Evolutionary conservation across 1,140 invertebrate genomes (phyloP).

Genomic region (Notospermus geniculatus): DNA sequence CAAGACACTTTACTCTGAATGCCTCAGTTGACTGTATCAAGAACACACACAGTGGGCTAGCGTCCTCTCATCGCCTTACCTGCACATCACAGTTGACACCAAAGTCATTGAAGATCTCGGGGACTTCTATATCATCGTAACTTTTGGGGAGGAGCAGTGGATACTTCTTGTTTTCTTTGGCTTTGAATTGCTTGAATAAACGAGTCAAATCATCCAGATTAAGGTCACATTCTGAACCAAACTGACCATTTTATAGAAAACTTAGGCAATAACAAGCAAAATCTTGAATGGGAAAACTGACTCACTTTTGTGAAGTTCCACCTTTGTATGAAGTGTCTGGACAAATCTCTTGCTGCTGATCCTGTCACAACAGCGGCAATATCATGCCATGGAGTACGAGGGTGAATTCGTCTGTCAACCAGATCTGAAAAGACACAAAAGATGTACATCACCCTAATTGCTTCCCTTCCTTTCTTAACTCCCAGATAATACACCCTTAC

Average conservation of each 20-base stretch:
- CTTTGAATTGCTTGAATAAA: slow-evolving; percentile 55
- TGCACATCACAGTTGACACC: slow-evolving; percentile 44
- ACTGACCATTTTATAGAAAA: no score
- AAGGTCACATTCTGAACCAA: no score
- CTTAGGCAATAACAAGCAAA: no score
- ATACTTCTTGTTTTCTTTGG: slow-evolving; percentile 73
- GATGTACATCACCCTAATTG: no score
- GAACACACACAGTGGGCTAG: no score
- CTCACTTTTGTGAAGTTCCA: slow-evolving; percentile 95
- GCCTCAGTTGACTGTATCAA: no score
- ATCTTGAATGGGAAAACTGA: no score
- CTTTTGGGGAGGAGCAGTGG: slow-evolving; percentile 89
- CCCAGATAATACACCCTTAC: no score
- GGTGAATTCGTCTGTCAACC: slow-evolving; percentile 80
- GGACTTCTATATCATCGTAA: slow-evolving; percentile 61
- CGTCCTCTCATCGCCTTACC: slow-evolving; percentile 33
- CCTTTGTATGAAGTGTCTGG: slow-evolving; percentile 93
- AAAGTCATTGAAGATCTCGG: slow-evolving; percentile 43
- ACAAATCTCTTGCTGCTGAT: slow-evolving; percentile 82
- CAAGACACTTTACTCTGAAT: no score
- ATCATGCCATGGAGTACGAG: slow-evolving; percentile 98
- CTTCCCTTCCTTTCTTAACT: no score
- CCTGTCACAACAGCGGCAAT: slow-evolving; percentile 84
- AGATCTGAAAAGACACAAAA: slow-evolving; percentile 64
- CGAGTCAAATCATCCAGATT: no score